A percentile compares a stretch with the other conserved stretches of the same genome.
Conservation (phyloP, 2,888 invertebrate species). For the Pyrgus malvae region DNA sequence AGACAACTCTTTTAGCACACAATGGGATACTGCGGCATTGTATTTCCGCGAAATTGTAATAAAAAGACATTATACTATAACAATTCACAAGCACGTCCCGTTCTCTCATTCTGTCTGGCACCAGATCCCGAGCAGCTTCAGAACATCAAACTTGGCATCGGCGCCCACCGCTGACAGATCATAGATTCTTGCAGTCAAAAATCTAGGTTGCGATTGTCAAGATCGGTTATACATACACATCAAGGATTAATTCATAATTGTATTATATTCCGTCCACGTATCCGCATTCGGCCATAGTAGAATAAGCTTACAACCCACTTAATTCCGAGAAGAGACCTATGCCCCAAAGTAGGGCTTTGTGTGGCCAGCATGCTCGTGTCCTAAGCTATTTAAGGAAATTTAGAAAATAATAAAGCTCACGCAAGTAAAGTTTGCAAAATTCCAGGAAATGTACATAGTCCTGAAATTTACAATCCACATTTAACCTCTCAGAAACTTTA, state of each 20-base stretch:
- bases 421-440: too few species aligned
- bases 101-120: conserved; percentile 29
- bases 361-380: too few species aligned
- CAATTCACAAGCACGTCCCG: conserved; percentile 26
- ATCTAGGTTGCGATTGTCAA: conserved; percentile 27
- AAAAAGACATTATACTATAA: conserved; percentile 25
- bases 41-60: conserved; percentile 17
- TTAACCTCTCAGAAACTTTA: too few species aligned
- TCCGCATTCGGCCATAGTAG: too few species aligned
- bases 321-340: too few species aligned
- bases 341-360: too few species aligned
- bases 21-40: conserved; percentile 3
- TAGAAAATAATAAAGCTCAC: too few species aligned
- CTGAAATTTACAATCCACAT: too few species aligned
- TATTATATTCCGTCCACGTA: neutral
- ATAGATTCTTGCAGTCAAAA: conserved; percentile 29
- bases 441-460: too few species aligned
- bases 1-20: conserved; percentile 18
- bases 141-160: conserved; percentile 29
- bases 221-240: conserved; percentile 20
- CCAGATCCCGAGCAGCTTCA: conserved; percentile 23
- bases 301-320: too few species aligned
- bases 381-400: too few species aligned
- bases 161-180: conserved; percentile 25
- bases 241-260: conserved; percentile 24